phyloP scores from a whole-genome alignment of 2,113 vertebrate species.

The Gallinago undulata region DNA sequence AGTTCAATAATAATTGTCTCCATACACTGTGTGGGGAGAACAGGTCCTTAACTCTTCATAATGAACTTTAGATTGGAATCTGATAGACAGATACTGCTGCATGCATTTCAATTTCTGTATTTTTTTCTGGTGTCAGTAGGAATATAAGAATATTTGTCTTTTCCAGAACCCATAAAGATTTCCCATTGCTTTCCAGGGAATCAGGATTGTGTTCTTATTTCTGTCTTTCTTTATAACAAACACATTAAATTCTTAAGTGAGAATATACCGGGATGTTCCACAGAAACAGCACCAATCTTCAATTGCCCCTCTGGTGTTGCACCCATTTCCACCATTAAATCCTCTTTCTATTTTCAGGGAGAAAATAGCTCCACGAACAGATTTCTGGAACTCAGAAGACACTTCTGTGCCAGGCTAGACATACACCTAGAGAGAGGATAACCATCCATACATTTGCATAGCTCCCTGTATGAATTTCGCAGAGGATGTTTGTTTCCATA shows the following conservation, averaged over 20 bases:
- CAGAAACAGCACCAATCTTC: not conserved
- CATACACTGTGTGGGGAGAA: not conserved
- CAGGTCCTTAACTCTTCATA: not conserved
- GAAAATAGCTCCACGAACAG: not conserved
- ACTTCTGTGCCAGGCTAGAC: not conserved
- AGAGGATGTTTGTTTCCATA: not conserved
- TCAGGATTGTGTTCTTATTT: not conserved
- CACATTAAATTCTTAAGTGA: not conserved
- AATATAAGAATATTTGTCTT: not conserved
- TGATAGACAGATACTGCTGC: fast-evolving
- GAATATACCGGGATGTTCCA: not conserved
- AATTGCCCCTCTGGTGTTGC: fast-evolving
- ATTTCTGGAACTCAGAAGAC: not conserved
- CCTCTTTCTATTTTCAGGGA: not conserved
- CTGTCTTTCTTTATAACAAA: not conserved
- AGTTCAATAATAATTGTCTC: not conserved
- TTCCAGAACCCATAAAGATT: not conserved
- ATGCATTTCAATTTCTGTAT: fast-evolving
- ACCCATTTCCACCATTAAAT: not conserved
- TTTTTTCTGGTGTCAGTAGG: not conserved
- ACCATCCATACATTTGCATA: not conserved
- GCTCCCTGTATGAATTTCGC: not conserved
- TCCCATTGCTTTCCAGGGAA: not conserved
- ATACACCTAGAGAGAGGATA: not conserved
- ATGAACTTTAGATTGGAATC: not conserved